Base-by-base conservation (phyloP, 2,113 vertebrate species). In the Cromileptes altivelis region DNA sequence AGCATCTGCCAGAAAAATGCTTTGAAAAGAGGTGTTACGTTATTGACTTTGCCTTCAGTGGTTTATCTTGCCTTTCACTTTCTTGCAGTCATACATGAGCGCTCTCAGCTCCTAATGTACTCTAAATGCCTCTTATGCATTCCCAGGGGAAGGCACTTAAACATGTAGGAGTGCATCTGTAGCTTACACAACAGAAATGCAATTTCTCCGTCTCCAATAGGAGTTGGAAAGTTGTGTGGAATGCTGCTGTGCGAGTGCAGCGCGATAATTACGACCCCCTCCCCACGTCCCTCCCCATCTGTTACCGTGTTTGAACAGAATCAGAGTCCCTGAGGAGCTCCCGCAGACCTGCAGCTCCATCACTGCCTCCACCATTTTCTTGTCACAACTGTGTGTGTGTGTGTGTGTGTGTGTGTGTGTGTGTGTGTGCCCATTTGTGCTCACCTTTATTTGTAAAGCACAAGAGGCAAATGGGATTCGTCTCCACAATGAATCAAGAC, bases 11-110 rank as follows among this genome's bases (percentile, higher is more conserved):
- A 76, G 79, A 11, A 21, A 33, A 68, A 71, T 25, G 79, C 72
- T 81, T 82, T 73, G 63, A 80, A 78, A 85, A 67, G 12, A 21
- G 18, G 13, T n/a, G 63, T 76, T 12, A 1, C 69, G 58, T 76
- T 85, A 82, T 85, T 80, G 64, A 84, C 71, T 86, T 68, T 57
- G 56, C 82, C 76, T 53, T 19, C 19, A 79, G 84, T 37, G 58
- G n/a, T 82, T 80, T 80, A 74, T 68, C 58, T 70, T 61, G 77
- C 62, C 63, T 53, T 63, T 65, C n/a, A 27, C 21, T 70, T 71
- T 70, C 47, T 65, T 64, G 4, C 52, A 75, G 67, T 64, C 23
- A 47, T 68, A 62, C 42, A 67, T 47, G 57, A 53, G 42, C 68
- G 25, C 45, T 73, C 42, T 63, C 52, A 53, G 21, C 64, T 14